These are phyloP conservation scores for Apostichopus californicus DNA, from an alignment of 35 echinoderm and acorn worm genomes.

Conservation along the genomic window DNA sequence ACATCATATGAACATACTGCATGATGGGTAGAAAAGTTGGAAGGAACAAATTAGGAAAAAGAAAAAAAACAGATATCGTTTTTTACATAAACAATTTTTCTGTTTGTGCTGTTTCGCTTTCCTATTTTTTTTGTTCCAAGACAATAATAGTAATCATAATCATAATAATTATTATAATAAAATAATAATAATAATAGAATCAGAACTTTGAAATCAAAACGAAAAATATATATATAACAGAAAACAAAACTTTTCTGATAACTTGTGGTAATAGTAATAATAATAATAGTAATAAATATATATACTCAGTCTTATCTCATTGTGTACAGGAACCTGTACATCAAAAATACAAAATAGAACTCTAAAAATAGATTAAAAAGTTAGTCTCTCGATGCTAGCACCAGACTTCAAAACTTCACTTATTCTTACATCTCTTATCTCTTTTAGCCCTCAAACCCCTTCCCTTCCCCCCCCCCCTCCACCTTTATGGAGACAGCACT, in stretches of 20 bases:
- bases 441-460: neutral
- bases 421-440: neutral
- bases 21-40: neutral
- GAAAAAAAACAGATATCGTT: neutral
- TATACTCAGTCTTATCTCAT: slow-evolving; percentile 32
- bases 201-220: neutral
- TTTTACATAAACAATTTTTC: neutral
- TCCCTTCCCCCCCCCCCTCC: no score
- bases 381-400: slow-evolving; percentile 5
- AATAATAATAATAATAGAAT: neutral
- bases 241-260: neutral
- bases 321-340: slow-evolving; percentile 44
- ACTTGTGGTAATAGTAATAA: no score
- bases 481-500: no score
- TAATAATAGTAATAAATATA: slow-evolving; percentile 24
- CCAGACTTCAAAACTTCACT: neutral
- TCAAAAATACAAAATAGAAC: slow-evolving; percentile 40
- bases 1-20: neutral
- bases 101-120: neutral
- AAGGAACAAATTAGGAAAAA: neutral
- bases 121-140: neutral
- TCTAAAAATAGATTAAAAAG: slow-evolving; percentile 9
- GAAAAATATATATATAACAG: neutral
- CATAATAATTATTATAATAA: no score
- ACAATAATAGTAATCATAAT: no score